These are phyloP conservation scores for Exaiptasia diaphana DNA, from an alignment of 64 coral and sea anemone genomes.

Conservation along the genomic window DNA sequence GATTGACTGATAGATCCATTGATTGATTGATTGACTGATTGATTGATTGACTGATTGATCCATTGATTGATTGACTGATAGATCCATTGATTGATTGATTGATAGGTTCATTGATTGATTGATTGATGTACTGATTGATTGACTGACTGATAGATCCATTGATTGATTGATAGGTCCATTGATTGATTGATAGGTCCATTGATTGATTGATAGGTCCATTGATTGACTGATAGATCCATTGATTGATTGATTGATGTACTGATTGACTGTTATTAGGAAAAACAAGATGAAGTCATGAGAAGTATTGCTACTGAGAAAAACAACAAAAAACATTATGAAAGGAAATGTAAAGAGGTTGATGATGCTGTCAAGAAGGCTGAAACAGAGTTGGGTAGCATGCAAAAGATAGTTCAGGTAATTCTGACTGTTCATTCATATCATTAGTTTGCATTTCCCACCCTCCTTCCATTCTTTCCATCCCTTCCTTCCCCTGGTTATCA, in stretches of 20 bases:
- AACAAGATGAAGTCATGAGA: slow-evolving; percentile 67
- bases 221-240: too few species aligned
- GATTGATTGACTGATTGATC: background rate
- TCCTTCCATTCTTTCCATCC: too few species aligned
- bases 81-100: too few species aligned
- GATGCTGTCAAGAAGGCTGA: slow-evolving; percentile 59
- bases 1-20: background rate
- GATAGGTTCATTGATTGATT: too few species aligned
- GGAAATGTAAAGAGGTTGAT: slow-evolving; percentile 45
- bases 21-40: background rate
- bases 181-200: too few species aligned
- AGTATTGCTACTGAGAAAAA: slow-evolving; percentile 67
- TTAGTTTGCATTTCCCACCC: background rate
- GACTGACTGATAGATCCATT: background rate
- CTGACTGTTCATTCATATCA: background rate
- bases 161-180: background rate
- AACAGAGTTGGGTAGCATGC: slow-evolving; percentile 1
- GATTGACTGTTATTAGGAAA: slow-evolving; percentile 9
- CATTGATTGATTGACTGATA: background rate
- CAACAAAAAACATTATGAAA: slow-evolving; percentile 70
- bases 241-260: background rate
- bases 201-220: too few species aligned
- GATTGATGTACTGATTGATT: background rate
- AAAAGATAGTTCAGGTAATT: slow-evolving; percentile 24
- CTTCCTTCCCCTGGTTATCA: too few species aligned